These are phyloP conservation scores for Caenorhabditis remanei DNA, from an alignment of 1,140 invertebrate genomes.

Conservation along the genomic window DNA sequence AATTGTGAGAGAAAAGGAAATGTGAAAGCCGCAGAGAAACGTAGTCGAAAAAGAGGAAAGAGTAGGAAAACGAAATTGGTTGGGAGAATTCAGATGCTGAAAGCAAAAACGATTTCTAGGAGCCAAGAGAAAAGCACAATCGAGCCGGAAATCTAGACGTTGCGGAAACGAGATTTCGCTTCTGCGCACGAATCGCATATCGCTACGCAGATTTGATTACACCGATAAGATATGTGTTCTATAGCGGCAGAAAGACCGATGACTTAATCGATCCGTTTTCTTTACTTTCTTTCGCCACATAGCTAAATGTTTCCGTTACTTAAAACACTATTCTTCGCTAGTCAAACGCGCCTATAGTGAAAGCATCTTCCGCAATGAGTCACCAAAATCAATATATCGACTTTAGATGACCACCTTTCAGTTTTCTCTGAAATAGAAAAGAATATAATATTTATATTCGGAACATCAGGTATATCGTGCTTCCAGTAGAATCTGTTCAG, in stretches of 20 bases:
- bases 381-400: slow-evolving; percentile 53
- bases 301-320: too few relatives aligned
- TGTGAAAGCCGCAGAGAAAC: neutral
- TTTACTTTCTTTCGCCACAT: neutral
- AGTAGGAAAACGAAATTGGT: neutral
- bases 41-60: neutral
- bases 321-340: too few relatives aligned
- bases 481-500: neutral
- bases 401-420: neutral
- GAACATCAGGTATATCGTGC: too few relatives aligned
- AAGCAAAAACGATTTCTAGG: neutral
- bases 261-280: neutral
- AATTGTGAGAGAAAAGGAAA: slow-evolving; percentile 17
- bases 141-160: neutral
- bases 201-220: neutral
- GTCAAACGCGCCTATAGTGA: neutral
- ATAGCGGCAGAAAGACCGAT: neutral
- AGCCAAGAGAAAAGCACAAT: neutral
- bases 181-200: neutral
- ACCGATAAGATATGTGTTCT: slow-evolving; percentile 19
- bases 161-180: neutral
- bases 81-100: neutral
- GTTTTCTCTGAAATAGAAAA: neutral
- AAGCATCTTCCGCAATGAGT: neutral
- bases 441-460: neutral